Evolutionary conservation across 2,113 vertebrate genomes (phyloP).

Genomic region (Brachionichthys hirsutus): DNA sequence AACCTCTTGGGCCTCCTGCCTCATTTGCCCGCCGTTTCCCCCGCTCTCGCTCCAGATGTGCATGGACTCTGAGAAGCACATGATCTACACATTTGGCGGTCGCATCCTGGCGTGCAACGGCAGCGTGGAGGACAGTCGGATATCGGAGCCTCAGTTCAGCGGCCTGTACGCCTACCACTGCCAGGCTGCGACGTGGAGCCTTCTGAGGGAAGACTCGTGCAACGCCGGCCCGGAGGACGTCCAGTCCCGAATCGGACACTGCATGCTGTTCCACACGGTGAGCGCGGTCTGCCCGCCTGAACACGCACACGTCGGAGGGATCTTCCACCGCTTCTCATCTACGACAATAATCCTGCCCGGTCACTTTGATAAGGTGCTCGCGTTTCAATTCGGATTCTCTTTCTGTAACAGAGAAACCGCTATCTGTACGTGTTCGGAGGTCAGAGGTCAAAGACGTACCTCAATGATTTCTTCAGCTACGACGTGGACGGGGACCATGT

Average conservation of each 20-base stretch:
- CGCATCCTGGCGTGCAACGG: conserved; percentile 96
- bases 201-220: conserved; percentile 95
- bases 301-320: fast-evolving
- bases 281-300: not conserved
- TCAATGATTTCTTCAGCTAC: conserved; percentile 99
- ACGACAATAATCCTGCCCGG: no score
- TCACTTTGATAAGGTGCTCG: no score
- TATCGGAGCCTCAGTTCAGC: conserved; percentile 96
- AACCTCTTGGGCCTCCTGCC: not conserved
- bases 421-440: conserved; percentile 97
- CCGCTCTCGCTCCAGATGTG: conserved; percentile 86
- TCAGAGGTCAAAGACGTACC: conserved; percentile 97
- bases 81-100: conserved; percentile 98
- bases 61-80: conserved; percentile 99
- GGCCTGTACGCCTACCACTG: conserved; percentile 95
- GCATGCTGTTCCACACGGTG: conserved; percentile 96
- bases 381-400: not conserved
- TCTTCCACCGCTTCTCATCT: not conserved
- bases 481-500: conserved; percentile 97
- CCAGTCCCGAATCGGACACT: conserved; percentile 97
- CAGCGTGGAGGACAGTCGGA: conserved; percentile 92
- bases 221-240: conserved; percentile 97
- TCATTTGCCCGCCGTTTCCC: not conserved
- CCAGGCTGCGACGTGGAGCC: conserved; percentile 88
- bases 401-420: conserved; percentile 87